Evolutionary conservation across 2,888 invertebrate species (phyloP), one percentile per base, ranked within the genome.

Genomic region (Choreutis nemorana): DNA sequence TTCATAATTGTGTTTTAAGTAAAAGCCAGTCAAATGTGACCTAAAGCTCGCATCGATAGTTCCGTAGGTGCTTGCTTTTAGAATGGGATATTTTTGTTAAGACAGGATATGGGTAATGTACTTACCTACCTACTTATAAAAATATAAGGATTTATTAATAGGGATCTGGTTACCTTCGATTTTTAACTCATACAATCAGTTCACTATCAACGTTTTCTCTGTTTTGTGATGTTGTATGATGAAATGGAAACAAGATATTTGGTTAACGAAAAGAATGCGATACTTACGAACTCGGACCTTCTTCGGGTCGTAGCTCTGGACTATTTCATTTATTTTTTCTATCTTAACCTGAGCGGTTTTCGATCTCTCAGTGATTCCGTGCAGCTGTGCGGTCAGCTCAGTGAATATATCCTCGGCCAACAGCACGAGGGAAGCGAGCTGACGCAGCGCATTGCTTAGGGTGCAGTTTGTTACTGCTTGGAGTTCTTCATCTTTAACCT

Each of bases 261-360:
- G 35, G 18, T 21, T 11, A 34, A 36, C 39, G 30, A 39, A 42
- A 41, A n/a, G n/a, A 16, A 28, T 26, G 4, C 30, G 37, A 30
- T 81, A 94, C 94, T 94, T 82, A 94, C 94, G 94, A 83, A 94
- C 93, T 87, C 92, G 86, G 62, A 94, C 90, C 72, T 87, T 88
- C 82, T 91, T 93, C 36, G 94, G 93, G 71, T 94, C 91, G 72
- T 86, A 88, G 40, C 81, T 79, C 50, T 82, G 82, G 50, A 92
- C 87, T 50, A 84, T 82, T 45, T 84, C 84, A 57, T 88, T 87
- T 48, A 94, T 84, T 46, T 72, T 78, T 45, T 81, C 81, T 47
- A 94, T 83, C 60, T 87, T 87, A 32, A 73, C 70, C 59, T 87
- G 87, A 32, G 93, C 84, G 28, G 71, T 70, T 35, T 86, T 85